A percentile compares a stretch with the other conserved stretches of the same genome.
Conservation (phyloP, 2,888 invertebrate species). For the Ypsolopha scabrella region DNA sequence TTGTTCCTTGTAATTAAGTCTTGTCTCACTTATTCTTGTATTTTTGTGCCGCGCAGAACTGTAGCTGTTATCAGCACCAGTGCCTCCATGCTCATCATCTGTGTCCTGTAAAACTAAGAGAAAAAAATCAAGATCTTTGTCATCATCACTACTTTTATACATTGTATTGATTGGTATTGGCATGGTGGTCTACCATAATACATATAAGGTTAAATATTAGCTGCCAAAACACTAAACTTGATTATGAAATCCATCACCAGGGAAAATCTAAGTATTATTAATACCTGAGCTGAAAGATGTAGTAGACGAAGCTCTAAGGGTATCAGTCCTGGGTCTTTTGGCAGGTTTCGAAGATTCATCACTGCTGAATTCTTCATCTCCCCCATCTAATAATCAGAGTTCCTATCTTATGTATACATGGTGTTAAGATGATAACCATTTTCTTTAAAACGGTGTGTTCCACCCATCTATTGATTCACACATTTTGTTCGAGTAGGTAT, state of each 20-base stretch:
- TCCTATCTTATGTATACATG: too few relatives aligned
- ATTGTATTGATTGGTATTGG: too few relatives aligned
- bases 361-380: slow-evolving; percentile 45
- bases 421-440: too few relatives aligned
- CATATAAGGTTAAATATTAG: too few relatives aligned
- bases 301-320: slow-evolving; percentile 53
- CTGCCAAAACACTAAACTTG: too few relatives aligned
- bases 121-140: slow-evolving; percentile 2
- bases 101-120: slow-evolving; percentile 41
- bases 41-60: slow-evolving; percentile 19
- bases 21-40: too few relatives aligned
- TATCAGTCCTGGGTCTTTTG: slow-evolving; percentile 43
- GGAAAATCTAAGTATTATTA: too few relatives aligned
- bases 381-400: background rate
- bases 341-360: slow-evolving; percentile 38
- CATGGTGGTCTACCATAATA: too few relatives aligned
- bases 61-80: slow-evolving; percentile 18
- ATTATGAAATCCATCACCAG: too few relatives aligned
- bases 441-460: too few relatives aligned
- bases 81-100: slow-evolving; percentile 40
- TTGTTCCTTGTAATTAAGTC: slow-evolving; percentile 25
- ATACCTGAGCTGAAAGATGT: slow-evolving; percentile 55
- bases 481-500: too few relatives aligned
- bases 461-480: too few relatives aligned
- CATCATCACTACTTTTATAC: background rate